Evolutionary conservation across 1,140 invertebrate genomes (phyloP), one percentile per base, ranked within the genome.

Genomic region (Zaprionus kolodkinae): DNA sequence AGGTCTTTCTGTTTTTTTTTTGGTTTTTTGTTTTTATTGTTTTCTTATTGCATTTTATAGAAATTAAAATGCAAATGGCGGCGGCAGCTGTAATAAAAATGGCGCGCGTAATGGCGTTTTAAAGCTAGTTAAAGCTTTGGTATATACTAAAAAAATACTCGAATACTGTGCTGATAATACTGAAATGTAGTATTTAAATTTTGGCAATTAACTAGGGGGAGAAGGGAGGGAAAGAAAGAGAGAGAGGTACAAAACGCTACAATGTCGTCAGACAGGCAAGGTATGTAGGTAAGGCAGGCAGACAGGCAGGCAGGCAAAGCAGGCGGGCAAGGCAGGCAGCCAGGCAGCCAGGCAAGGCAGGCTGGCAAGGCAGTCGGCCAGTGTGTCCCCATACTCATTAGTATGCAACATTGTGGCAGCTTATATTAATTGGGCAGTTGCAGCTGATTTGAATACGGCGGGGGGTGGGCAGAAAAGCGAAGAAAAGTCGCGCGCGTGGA

Each of bases 371-470:
- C 21, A 21, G 21, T 68, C 11, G 27, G 21, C 21, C 48, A 69
- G 65, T 15, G 38, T 57, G 27, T 43, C 40, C 40, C 40, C 40
- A n/a, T 43, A 27, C 83, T 91, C 83, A 91, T 91, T 91, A 88
- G 87, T 91, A 91, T 91, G 87, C 87, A 87, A 81, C 83, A 91
- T 77, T 88, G 83, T 80, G 75, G 75, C 76, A 76, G 72, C 78
- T 83, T 91, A 91, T 88, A 91, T 91, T 91, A 91, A 91, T 91
- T 91, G 87, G 87, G 88, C 87, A 30, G 83, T 81, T 91, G 88
- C 87, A 91, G 75, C 83, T 91, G 87, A 91, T 91, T 91, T 91
- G 87, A 91, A 91, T 91, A 91, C 79, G 72, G 74, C 76, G 61
- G 56, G 65, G 56, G 52, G 45, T 43, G 38, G 66, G n/a, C 45